Evolutionary conservation across 2,888 invertebrate species (phyloP).

Genomic region (Dynastes maya): DNA sequence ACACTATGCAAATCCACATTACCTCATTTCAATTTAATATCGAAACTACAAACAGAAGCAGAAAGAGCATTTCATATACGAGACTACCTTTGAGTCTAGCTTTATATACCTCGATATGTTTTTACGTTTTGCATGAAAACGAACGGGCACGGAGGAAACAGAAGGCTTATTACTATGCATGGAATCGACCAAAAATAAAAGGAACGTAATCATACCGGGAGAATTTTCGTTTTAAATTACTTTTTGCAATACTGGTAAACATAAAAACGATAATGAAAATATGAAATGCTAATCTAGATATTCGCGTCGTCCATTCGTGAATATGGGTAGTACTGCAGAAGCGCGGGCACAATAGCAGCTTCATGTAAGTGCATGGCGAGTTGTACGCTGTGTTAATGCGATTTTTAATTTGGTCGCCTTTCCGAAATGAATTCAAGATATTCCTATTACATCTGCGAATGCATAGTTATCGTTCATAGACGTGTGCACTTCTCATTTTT

Average conservation of each 20-base stretch:
- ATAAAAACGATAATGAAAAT: conserved; percentile 47
- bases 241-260: conserved; percentile 44
- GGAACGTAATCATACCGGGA: conserved; percentile 39
- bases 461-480: not conserved
- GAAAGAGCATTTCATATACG: not conserved
- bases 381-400: conserved; percentile 5
- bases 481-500: not conserved
- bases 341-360: not conserved
- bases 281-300: conserved; percentile 45
- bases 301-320: not conserved
- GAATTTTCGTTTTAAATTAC: conserved; percentile 45
- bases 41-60: not conserved
- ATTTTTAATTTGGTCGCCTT: conserved; percentile 18
- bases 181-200: conserved; percentile 39
- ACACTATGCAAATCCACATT: no score
- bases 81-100: not conserved
- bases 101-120: conserved; percentile 6
- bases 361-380: not conserved
- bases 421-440: conserved; percentile 19
- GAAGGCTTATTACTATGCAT: conserved; percentile 42
- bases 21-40: no score
- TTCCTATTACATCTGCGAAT: conserved; percentile 10
- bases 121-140: conserved; percentile 37
- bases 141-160: conserved; percentile 2
- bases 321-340: not conserved